phyloP scores from a whole-genome alignment of 2,888 invertebrate species.

The Stegophylla sp. region DNA sequence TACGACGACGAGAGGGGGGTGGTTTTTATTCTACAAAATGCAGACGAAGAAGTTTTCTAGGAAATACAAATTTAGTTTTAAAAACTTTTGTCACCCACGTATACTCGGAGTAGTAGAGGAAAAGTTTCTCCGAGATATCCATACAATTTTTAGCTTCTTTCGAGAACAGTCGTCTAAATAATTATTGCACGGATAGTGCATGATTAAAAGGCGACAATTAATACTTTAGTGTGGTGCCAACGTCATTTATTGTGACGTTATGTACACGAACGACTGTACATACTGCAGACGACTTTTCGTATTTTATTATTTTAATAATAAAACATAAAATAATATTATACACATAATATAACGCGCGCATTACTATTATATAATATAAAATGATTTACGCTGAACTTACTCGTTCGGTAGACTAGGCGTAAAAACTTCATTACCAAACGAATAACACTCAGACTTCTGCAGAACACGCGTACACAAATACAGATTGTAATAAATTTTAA shows the following conservation, averaged over 20 bases:
- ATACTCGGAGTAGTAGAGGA: background rate
- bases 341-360: too few species aligned
- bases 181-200: background rate
- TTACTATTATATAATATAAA: too few species aligned
- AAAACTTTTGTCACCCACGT: conserved; percentile 20
- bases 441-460: too few species aligned
- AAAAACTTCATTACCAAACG: too few species aligned
- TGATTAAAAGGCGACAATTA: conserved; percentile 15
- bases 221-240: background rate
- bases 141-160: conserved; percentile 32
- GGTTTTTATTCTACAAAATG: conserved; percentile 23
- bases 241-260: background rate
- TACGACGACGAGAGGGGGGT: conserved; percentile 1
- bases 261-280: too few species aligned
- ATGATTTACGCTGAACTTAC: too few species aligned
- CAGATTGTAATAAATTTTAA: too few species aligned
- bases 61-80: conserved; percentile 43
- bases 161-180: background rate
- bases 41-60: conserved; percentile 26
- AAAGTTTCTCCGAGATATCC: conserved; percentile 34
- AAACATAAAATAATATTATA: too few species aligned
- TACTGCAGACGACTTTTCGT: too few species aligned
- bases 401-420: too few species aligned
- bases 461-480: too few species aligned
- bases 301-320: too few species aligned